Base-by-base conservation (phyloP, 2,888 invertebrate species). In the Argyresthia goedartella region DNA sequence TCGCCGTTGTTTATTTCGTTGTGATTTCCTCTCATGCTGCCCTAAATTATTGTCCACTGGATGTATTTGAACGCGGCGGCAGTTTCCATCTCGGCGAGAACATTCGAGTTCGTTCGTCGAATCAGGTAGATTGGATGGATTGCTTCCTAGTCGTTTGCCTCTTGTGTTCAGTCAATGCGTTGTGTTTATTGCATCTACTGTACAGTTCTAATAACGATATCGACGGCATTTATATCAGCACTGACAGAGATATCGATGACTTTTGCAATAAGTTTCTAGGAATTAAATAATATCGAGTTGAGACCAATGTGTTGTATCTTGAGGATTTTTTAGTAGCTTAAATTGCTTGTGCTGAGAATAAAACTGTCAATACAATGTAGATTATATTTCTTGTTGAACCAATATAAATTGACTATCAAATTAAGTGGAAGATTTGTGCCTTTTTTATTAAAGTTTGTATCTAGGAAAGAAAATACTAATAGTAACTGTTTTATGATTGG, bases 121-220 rank as follows among this genome's bases (percentile, higher is more conserved):
- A 91, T 88, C 92, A 93, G 93, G 93, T 93, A 93, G 91, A 91
- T 89, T 92, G 91, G 89, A 89, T 90, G 76, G 91, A 91, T 87
- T 87, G 91, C 81, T 86, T 91, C 75, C 86, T 91, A 81, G 91
- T 91, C 82, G 81, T 91, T 67, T 88, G 89, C 74, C 86, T 91
- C 59, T 81, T 91, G 80, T 89, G 90, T 79, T 89, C 90, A 64
- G 81, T 91, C 70, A 90, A 91, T 82, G 78, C 90, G 65, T 80
- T 91, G 69, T 90, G 90, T 86, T 88, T 90, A 71, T 69, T 91
- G 75, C 89, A 90, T 84, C 84, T 91, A 60, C 68, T 89, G 59
- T 90, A 90, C 67, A 65, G 63, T 53, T 61, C 67, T 55, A 65
- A 64, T 49, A 73, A 69, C 50, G 61, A 59, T 49, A 58, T 68